Evolutionary conservation across 2,888 invertebrate species (phyloP).

Genomic region (Dicycla oo): DNA sequence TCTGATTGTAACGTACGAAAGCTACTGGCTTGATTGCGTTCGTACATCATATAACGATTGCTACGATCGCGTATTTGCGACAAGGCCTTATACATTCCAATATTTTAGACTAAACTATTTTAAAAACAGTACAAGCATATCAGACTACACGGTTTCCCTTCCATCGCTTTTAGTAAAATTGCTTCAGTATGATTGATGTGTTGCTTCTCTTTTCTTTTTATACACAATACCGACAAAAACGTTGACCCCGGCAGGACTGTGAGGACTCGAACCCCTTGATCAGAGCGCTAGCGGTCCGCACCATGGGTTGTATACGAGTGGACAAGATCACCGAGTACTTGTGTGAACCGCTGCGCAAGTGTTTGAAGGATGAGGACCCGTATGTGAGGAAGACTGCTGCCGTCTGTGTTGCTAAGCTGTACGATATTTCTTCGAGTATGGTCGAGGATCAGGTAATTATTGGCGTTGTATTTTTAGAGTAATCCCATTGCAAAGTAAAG

Average conservation of each 20-base stretch:
- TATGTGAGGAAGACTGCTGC: constrained; percentile 99
- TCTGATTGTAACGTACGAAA: background rate
- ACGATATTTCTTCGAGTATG: constrained; percentile 97
- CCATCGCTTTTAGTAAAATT: constrained; percentile 78
- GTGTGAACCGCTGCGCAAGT: constrained; percentile 99
- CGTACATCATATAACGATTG: background rate
- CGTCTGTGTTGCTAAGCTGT: constrained; percentile 99
- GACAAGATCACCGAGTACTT: constrained; percentile 99
- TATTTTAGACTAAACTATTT: background rate
- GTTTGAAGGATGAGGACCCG: constrained; percentile 98
- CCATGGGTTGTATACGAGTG: constrained; percentile 99
- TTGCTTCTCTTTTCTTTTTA: constrained; percentile 80
- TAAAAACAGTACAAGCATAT: background rate
- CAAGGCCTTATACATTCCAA: background rate
- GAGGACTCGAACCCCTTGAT: constrained; percentile 99
- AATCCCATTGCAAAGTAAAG: background rate
- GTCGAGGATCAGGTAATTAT: constrained; percentile 88
- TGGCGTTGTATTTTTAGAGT: background rate
- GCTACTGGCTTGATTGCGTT: background rate
- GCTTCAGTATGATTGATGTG: constrained; percentile 83
- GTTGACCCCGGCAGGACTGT: constrained; percentile 94
- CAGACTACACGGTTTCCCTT: constrained; percentile 49
- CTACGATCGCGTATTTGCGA: too few species aligned
- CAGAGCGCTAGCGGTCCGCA: constrained; percentile 98
- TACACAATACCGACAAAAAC: constrained; percentile 75